Base-by-base conservation (phyloP, 2,888 invertebrate species). In the Microchrysa polita region DNA sequence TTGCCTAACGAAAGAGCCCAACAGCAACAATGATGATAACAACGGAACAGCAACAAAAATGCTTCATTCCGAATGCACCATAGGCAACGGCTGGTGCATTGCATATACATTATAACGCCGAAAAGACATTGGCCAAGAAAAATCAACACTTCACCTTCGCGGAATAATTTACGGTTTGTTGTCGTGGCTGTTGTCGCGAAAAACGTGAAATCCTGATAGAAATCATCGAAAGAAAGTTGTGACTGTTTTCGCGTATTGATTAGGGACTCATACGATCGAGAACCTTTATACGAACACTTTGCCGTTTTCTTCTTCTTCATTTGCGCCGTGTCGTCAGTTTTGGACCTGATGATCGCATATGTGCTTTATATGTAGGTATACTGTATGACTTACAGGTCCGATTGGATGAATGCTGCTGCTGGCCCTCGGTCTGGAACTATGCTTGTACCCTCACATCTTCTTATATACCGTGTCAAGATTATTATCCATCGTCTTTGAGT, bases 141-240 rank as follows among this genome's bases (percentile, higher is more conserved):
- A 67, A 53, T 67, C 67, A 67, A 67, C 67, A 67, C 67, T 67
- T 67, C 67, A 67, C 67, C 67, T 67, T 67, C 67, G 67, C 65
- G 65, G 65, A 65, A 67, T 67, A 67, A 67, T 67, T 67, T 67
- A 67, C 53, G 65, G 65, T 65, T 65, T 67, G 67, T 53, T 67
- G 67, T 67, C 67, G 67, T 67, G 67, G 67, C 65, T 65, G 65
- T 65, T 67, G 67, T 67, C 67, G 67, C 55, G 67, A 67, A 67
- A 67, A 67, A 67, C 67, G 67, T 67, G 67, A 67, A 67, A 55
- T 67, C 67, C 55, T 67, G 67, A 67, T 67, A 67, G 67, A 67
- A 67, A 67, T 67, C 67, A 67, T 55, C 55, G 67, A 63, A 65
- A 67, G 67, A 67, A 67, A 67, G 67, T 55, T 67, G 67, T 67